A percentile compares a stretch with the other conserved stretches of the same genome.
These are phyloP conservation scores for Esox lucius DNA, from an alignment of 2,797 vertebrate species.

Conservation along the genomic window DNA sequence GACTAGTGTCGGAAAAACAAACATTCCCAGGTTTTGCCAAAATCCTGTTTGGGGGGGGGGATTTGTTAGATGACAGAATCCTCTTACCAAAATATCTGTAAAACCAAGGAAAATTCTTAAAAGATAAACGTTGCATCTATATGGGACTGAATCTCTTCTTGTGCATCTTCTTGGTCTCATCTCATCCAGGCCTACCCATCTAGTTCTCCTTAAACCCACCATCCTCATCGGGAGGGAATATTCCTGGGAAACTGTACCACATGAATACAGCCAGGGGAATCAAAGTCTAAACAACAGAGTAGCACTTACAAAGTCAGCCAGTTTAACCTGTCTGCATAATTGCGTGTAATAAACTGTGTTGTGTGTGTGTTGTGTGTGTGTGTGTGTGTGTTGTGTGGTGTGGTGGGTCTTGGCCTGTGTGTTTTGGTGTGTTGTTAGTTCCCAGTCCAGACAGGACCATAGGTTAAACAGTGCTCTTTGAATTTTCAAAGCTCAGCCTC, in stretches of 20 bases:
- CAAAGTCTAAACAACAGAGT: constrained; percentile 24
- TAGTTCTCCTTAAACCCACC: background rate
- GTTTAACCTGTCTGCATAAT: constrained; percentile 9
- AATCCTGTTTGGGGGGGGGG: no score
- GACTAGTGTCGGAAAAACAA: no score
- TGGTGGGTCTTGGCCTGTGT: no score
- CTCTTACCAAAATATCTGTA: no score
- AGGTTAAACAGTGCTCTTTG: background rate
- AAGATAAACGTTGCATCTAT: background rate
- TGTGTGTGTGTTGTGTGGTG: background rate
- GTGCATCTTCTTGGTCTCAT: constrained; percentile 22
- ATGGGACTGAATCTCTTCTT: constrained; percentile 16
- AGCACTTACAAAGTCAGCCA: constrained; percentile 35
- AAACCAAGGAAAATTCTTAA: background rate
- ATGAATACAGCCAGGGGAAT: constrained; percentile 51
- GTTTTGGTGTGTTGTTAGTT: background rate
- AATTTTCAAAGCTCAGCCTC: background rate
- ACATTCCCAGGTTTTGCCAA: no score
- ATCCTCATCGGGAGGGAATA: constrained; percentile 46
- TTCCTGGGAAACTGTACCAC: constrained; percentile 49
- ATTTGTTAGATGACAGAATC: no score
- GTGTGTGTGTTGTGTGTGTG: background rate
- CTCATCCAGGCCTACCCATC: constrained; percentile 44
- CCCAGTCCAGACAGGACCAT: background rate
- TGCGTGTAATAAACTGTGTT: background rate